Evolutionary conservation across 2,113 vertebrate species (phyloP), one percentile per base, ranked within the genome.

Genomic region (Vulpes vulpes): DNA sequence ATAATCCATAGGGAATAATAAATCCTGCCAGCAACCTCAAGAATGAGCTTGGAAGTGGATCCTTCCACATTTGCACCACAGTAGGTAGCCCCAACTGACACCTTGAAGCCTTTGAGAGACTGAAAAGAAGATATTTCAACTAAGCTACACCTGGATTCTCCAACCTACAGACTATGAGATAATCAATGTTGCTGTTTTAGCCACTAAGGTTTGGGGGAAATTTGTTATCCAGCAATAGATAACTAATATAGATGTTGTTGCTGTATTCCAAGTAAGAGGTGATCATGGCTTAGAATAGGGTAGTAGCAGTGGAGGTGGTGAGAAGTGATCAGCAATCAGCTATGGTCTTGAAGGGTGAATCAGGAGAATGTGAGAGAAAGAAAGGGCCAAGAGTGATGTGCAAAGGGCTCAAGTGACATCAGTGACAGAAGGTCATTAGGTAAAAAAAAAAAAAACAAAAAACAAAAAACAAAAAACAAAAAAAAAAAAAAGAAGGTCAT

Each of bases 41-140:
- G 15, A 51, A 62, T 62, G 57, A 84, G 23, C 15, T 53, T 30
- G 30, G 67, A 84, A 51, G 43, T 12, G 22, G 12, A 91, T 35
- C 22, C 14, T 53, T 79, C 38, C 35, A 73, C 15, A n/a, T 22
- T 3, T 20, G 30, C 27, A 6, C 15, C 32, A 27, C 27, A 20
- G 35, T 53, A n/a, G 5, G 35, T 5, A 22, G 15, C 7, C 38
- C 27, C 35, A 67, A 9, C 0, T 1, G n/a, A 59, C 2, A 11
- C 49, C 55, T 64, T 43, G 27, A 67, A 82, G 30, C 30, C 35
- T 20, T 11, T 1, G 59, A 57, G 11, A 74, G 67, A n/a, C 14
- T 43, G 57, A 17, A 2, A 64, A n/a, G 15, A 32, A 65, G 69
- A 76, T 19, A n/a, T 64, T 11, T 20, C 79, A 15, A 20, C 4